These are phyloP conservation scores for Diceros bicornis DNA, from an alignment of 2,797 vertebrate genomes.

Conservation along the genomic window DNA sequence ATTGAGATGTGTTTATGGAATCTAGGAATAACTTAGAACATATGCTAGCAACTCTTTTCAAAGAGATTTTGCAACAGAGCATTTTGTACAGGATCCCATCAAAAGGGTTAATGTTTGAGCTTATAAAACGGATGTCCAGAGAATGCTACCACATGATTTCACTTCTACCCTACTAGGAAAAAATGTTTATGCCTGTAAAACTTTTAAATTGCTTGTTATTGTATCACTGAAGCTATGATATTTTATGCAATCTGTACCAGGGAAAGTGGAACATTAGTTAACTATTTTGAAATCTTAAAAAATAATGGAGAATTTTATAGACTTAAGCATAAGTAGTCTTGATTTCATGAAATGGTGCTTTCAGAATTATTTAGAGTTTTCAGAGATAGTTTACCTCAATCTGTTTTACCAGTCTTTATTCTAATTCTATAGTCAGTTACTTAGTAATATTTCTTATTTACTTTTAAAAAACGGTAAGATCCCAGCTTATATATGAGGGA, in stretches of 20 bases:
- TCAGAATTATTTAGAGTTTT: constrained; percentile 41
- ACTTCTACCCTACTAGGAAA: neutral
- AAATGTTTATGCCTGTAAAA: neutral
- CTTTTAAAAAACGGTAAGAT: neutral
- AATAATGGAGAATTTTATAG: neutral
- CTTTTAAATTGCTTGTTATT: neutral
- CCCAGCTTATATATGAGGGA: neutral
- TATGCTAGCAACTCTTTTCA: neutral
- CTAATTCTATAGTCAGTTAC: neutral
- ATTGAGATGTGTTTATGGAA: neutral
- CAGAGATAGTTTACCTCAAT: neutral
- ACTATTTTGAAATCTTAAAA: neutral
- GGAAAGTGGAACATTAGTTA: neutral
- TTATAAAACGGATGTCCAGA: neutral
- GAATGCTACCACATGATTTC: neutral
- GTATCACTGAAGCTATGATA: neutral
- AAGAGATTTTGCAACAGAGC: neutral
- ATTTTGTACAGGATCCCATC: neutral
- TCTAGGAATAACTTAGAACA: neutral
- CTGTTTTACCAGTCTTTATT: neutral
- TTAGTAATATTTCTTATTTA: neutral
- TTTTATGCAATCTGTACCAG: neutral
- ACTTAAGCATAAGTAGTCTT: neutral
- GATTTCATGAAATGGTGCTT: constrained; percentile 37
- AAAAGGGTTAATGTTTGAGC: neutral